These are phyloP conservation scores for Torymus texanus DNA, from an alignment of 2,888 invertebrate species.

Conservation along the genomic window DNA sequence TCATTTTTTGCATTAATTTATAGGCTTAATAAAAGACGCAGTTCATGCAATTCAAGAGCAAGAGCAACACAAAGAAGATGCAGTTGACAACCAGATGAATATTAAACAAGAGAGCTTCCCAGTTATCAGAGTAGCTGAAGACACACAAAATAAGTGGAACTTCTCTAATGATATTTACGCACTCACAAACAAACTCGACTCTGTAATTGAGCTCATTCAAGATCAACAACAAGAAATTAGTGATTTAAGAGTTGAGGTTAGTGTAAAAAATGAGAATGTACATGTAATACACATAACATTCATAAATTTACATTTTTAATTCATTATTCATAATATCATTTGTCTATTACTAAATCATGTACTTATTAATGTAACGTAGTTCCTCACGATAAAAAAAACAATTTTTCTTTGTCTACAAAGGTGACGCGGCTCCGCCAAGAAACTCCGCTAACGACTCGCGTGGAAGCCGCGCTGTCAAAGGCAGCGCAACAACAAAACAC, in stretches of 20 bases:
- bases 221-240: slow-evolving; percentile 69
- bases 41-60: slow-evolving; percentile 60
- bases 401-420: slow-evolving; percentile 15
- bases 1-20: slow-evolving; percentile 7
- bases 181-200: slow-evolving; percentile 67
- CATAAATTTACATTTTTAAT: too few species aligned
- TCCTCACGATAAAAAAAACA: too few species aligned
- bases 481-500: slow-evolving; percentile 67
- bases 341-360: too few species aligned
- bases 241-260: slow-evolving; percentile 67
- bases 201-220: slow-evolving; percentile 66
- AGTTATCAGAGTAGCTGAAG: slow-evolving; percentile 33
- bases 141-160: slow-evolving; percentile 61
- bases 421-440: slow-evolving; percentile 60
- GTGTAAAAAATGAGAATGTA: too few species aligned
- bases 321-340: too few species aligned
- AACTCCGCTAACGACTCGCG: slow-evolving; percentile 64
- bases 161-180: slow-evolving; percentile 61
- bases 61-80: slow-evolving; percentile 54
- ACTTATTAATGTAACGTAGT: too few species aligned
- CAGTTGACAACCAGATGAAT: slow-evolving; percentile 59
- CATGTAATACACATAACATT: too few species aligned
- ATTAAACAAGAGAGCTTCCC: slow-evolving; percentile 54
- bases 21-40: slow-evolving; percentile 68
- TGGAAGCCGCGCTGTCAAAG: slow-evolving; percentile 67